Evolutionary conservation across 1,140 invertebrate genomes (phyloP), one percentile per base, ranked within the genome.

Genomic region (Drosophila lini): DNA sequence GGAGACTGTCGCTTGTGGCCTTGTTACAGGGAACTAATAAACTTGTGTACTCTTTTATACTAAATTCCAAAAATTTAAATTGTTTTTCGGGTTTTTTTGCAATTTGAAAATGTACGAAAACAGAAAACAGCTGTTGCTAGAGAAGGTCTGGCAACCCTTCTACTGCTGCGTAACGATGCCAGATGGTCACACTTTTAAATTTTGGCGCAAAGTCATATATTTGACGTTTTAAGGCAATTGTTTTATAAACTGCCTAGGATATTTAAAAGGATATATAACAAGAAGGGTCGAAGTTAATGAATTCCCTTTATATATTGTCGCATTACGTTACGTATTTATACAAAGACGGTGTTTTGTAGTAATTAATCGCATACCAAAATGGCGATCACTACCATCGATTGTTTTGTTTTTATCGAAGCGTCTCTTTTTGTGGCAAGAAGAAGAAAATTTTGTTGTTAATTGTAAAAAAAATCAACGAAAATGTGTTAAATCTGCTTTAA

Each of bases 1-100:
- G 34, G 42, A 77, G 62, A 77, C 81, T 80, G 79, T 80, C 32
- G 50, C 55, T 38, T 55, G 25, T 48, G 48, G 34, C 36, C 48
- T 76, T 75, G 25, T 58, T 48, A 59, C 67, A 59, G 65, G 65
- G 57, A 57, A 47, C 56, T n/a, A 71, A 71, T 73, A 71, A 67
- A 55, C 44, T 4, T 22, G 11, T 16, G 38, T 44, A 31, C n/a
- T 41, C 41, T 47, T 56, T 57, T 22, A 34, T 48, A 25, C 13
- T 8, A 7, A 25, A 5, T 22, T 59, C 25, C 1, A 28, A 0
- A 28, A 7, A 34, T 2, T 19, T 0, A 0, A 52, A 19, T 15
- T 22, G 8, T 19, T 19, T 32, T 6, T 16, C 2, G 25, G 2
- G 9, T 3, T 32, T 28, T 8, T 11, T 53, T 52, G 0, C 7